These are phyloP conservation scores for Pararge aegeria DNA, from an alignment of 1,140 invertebrate genomes.

Conservation along the genomic window DNA sequence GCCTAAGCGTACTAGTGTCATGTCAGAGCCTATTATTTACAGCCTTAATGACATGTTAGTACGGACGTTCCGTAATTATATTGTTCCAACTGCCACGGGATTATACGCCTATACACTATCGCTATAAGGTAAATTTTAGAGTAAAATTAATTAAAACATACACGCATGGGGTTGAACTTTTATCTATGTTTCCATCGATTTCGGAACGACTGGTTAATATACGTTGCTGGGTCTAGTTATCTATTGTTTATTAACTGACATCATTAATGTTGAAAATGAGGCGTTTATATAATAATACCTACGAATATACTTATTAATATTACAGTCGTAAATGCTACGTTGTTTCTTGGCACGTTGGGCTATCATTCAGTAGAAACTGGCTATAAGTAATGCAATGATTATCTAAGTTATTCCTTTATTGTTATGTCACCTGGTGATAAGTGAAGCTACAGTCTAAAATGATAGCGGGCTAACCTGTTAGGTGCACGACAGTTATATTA, in stretches of 20 bases:
- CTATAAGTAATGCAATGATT: no score
- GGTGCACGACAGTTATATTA: no score
- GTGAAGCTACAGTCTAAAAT: no score
- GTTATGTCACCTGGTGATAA: no score
- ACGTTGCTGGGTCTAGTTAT: conserved; percentile 10
- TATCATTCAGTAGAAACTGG: no score
- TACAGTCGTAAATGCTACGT: no score
- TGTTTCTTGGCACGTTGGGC: no score
- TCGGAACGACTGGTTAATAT: conserved; percentile 17
- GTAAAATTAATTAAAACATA: conserved; percentile 5
- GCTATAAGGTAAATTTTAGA: conserved; percentile 1
- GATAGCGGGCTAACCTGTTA: no score
- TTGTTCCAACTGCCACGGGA: neutral
- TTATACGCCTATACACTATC: neutral
- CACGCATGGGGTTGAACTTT: conserved; percentile 32
- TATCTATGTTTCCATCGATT: conserved; percentile 42
- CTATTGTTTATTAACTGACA: conserved; percentile 19
- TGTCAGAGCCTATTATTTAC: conserved; percentile 52
- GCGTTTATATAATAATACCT: conserved; percentile 6
- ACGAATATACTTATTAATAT: no score
- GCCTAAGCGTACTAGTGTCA: conserved; percentile 33
- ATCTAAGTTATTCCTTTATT: no score
- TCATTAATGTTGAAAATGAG: conserved; percentile 17
- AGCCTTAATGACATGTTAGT: conserved; percentile 47
- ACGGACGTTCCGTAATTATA: conserved; percentile 49